Conservation (phyloP, 2,113 vertebrate species). For the Silurus meridionalis region DNA sequence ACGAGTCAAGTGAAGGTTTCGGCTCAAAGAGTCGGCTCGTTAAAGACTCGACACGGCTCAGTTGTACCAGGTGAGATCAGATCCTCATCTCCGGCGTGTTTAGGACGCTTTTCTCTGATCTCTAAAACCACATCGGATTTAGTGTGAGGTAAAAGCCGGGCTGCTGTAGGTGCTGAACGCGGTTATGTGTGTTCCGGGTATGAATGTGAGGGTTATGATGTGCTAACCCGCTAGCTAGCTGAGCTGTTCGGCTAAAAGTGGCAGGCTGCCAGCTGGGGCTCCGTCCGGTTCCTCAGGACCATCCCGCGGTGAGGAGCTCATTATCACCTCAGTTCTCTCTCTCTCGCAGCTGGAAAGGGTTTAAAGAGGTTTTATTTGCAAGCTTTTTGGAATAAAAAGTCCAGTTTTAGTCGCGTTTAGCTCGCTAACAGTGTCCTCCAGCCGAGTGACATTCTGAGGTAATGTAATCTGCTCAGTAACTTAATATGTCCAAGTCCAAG, state of each 20-base stretch:
- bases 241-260: conserved; percentile 12
- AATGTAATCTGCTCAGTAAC: not conserved
- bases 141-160: not conserved
- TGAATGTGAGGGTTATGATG: not conserved
- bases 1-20: not conserved
- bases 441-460: conserved; percentile 5
- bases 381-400: no score
- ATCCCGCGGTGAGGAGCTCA: not conserved
- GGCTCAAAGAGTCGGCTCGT: not conserved
- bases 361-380: not conserved
- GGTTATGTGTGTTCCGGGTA: not conserved
- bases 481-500: not conserved
- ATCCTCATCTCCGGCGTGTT: not conserved
- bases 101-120: not conserved
- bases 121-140: not conserved
- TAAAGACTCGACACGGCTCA: not conserved
- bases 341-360: not conserved
- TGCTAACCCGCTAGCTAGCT: conserved; percentile 3
- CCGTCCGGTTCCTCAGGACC: not conserved
- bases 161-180: not conserved
- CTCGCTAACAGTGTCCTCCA: not conserved
- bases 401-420: not conserved
- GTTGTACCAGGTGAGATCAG: conserved; percentile 9
- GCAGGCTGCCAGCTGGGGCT: not conserved
- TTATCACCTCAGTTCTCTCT: no score